These are phyloP conservation scores for Hemitrygon akajei DNA, from an alignment of 2,797 vertebrate genomes.

Conservation along the genomic window DNA sequence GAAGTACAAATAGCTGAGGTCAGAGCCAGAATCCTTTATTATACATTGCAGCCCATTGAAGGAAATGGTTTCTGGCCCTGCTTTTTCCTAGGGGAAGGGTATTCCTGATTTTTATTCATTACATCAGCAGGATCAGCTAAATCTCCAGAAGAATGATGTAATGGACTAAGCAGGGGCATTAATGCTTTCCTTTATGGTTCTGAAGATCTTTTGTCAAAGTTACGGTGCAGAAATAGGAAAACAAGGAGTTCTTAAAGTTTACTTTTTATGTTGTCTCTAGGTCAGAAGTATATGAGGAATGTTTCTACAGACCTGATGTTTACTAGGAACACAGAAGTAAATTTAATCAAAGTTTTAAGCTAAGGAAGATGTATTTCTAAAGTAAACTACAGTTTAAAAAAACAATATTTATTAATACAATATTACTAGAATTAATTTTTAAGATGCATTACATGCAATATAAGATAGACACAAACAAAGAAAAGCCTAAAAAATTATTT, in stretches of 20 bases:
- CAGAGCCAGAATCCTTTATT: not conserved
- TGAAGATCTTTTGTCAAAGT: not conserved
- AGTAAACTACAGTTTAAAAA: not conserved
- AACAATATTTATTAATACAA: not conserved
- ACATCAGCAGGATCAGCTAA: not conserved
- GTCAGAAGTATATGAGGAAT: not conserved
- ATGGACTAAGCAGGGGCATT: not conserved
- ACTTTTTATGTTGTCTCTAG: too few relatives aligned
- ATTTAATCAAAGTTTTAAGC: not conserved
- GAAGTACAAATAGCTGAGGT: not conserved
- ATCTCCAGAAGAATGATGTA: not conserved
- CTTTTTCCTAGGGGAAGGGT: not conserved
- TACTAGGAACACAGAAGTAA: not conserved
- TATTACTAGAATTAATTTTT: not conserved
- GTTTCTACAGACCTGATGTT: not conserved
- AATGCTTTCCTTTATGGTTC: not conserved
- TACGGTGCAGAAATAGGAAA: not conserved
- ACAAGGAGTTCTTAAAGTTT: not conserved
- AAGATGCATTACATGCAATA: not conserved
- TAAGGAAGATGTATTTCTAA: not conserved
- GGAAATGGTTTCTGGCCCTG: not conserved
- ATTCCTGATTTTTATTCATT: not conserved
- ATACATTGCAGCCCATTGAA: not conserved
- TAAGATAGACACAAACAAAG: not conserved
- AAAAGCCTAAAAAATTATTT: not conserved